phyloP scores from a whole-genome alignment of 2,113 vertebrate genomes.

The Electrona antarctica region DNA sequence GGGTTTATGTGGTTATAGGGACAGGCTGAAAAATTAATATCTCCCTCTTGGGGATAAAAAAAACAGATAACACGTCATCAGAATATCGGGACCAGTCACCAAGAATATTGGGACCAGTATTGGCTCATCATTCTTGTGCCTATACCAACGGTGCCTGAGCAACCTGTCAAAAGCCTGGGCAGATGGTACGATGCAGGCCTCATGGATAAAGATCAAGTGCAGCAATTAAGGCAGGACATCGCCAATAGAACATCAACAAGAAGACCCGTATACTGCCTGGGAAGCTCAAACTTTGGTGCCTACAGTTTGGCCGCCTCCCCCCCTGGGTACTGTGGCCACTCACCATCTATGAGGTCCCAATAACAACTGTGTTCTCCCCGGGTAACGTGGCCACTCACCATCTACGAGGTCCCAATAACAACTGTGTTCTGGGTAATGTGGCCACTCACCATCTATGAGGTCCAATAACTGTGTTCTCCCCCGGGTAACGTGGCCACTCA shows the following conservation, averaged over 20 bases:
- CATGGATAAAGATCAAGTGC: conserved; percentile 15
- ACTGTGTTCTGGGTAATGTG: conserved; percentile 15
- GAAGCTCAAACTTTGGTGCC: conserved; percentile 26
- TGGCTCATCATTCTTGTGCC: conserved; percentile 1
- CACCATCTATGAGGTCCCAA: not conserved
- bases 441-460: conserved; percentile 5
- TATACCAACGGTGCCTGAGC: conserved; percentile 19
- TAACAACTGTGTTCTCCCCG: too few relatives aligned
- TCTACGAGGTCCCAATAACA: not conserved
- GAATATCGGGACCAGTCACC: too few relatives aligned
- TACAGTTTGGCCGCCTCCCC: conserved; percentile 22
- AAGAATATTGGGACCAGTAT: too few relatives aligned
- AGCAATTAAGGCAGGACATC: not conserved
- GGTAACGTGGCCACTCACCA: conserved; percentile 13
- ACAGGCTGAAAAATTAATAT: too few relatives aligned
- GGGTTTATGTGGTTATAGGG: too few relatives aligned
- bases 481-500: conserved; percentile 15
- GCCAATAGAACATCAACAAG: not conserved
- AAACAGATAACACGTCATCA: too few relatives aligned
- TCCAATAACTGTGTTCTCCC: not conserved
- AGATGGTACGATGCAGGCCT: conserved; percentile 25
- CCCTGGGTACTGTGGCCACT: conserved; percentile 20
- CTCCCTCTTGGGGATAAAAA: too few relatives aligned
- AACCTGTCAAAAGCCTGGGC: conserved; percentile 28
- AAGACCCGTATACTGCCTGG: conserved; percentile 12